These are phyloP conservation scores for Neotragus pygmaeus DNA, from an alignment of 2,113 vertebrate genomes.

Conservation along the genomic window DNA sequence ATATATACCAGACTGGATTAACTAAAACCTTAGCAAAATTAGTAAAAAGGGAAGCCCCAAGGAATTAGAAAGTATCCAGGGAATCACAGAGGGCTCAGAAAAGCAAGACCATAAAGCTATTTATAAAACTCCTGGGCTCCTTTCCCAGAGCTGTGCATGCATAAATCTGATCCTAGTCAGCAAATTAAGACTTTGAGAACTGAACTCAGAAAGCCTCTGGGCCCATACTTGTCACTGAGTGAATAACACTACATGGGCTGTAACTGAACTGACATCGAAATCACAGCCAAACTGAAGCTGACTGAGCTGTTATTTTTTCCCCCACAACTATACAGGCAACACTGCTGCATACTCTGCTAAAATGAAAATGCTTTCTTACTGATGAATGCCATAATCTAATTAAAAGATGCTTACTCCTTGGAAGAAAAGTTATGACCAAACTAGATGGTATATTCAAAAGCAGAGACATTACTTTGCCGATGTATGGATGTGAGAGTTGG, in stretches of 20 bases:
- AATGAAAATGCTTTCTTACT: not conserved
- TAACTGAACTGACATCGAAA: not conserved
- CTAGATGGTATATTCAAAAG: no score
- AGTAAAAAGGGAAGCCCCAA: not conserved
- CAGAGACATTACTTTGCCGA: no score
- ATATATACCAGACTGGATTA: not conserved
- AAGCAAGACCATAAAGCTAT: not conserved
- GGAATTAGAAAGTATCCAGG: not conserved
- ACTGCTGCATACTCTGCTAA: not conserved
- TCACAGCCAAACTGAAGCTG: not conserved
- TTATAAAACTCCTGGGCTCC: not conserved
- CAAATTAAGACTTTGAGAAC: not conserved
- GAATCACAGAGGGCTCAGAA: not conserved
- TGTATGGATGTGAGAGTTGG: no score
- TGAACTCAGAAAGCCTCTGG: not conserved
- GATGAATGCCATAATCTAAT: not conserved
- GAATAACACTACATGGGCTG: not conserved
- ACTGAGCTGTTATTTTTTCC: not conserved
- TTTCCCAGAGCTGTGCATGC: not conserved
- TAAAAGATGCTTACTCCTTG: no score
- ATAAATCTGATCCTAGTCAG: not conserved
- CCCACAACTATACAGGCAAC: not conserved
- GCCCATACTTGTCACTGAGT: not conserved
- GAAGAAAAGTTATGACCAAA: no score
- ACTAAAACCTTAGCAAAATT: not conserved